phyloP scores from a whole-genome alignment of 1,140 invertebrate genomes.

The Mizuhopecten yessoensis region DNA sequence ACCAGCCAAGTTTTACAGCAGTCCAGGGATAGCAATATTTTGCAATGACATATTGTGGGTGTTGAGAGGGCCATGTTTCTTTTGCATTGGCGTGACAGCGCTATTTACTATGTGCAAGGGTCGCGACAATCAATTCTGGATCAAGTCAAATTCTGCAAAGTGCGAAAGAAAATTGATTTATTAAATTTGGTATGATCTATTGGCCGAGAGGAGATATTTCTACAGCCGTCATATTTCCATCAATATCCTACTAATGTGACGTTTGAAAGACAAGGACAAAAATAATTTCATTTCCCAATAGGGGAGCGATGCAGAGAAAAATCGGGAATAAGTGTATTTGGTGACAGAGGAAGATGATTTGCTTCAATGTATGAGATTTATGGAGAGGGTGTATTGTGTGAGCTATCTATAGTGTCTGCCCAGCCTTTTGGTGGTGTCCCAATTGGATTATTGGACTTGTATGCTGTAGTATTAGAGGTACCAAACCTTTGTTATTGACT shows the following conservation, averaged over 20 bases:
- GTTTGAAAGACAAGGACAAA: conserved; percentile 58
- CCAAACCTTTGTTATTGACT: neutral
- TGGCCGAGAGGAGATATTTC: conserved; percentile 52
- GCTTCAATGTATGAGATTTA: conserved; percentile 3
- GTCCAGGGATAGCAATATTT: neutral
- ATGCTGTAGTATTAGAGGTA: conserved; percentile 21
- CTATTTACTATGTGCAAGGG: conserved; percentile 54
- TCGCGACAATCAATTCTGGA: conserved; percentile 59
- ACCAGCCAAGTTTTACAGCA: conserved; percentile 16
- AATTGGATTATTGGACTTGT: conserved; percentile 34
- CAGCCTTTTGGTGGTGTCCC: neutral
- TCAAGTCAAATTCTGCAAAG: conserved; percentile 56
- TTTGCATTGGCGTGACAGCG: conserved; percentile 49
- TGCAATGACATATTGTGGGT: neutral
- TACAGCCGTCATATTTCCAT: conserved; percentile 58
- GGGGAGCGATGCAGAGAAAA: conserved; percentile 20
- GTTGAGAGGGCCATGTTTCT: conserved; percentile 16
- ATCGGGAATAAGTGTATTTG: conserved; percentile 20
- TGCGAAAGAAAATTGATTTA: conserved; percentile 57
- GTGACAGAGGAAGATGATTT: conserved; percentile 9
- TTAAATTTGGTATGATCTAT: conserved; percentile 60
- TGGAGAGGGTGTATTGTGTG: conserved; percentile 6
- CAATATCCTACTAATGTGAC: conserved; percentile 56
- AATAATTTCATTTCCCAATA: conserved; percentile 54
- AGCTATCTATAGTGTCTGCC: neutral